These are phyloP conservation scores for Ophiodon elongatus DNA, from an alignment of 2,113 vertebrate species.

Conservation along the genomic window DNA sequence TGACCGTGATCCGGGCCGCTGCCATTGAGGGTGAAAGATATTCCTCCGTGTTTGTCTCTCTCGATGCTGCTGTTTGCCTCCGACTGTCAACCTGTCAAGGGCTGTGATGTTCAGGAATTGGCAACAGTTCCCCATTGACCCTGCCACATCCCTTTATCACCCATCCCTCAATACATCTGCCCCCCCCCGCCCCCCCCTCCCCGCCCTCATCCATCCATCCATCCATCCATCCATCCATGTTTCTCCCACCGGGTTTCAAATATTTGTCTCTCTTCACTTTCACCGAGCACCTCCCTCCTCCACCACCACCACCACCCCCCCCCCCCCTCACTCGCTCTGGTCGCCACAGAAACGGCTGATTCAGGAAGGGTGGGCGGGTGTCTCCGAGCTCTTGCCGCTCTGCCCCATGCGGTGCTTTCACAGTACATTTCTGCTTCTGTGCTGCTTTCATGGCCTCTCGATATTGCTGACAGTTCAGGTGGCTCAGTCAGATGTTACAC, in stretches of 20 bases:
- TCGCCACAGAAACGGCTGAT: conserved; percentile 85
- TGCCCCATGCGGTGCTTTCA: conserved; percentile 81
- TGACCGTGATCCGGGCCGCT: conserved; percentile 59
- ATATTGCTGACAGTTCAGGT: conserved; percentile 75
- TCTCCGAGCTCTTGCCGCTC: conserved; percentile 78
- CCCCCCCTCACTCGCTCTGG: conserved; percentile 44
- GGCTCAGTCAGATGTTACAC: conserved; percentile 72
- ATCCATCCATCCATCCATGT: conserved; percentile 42
- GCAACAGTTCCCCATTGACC: conserved; percentile 54
- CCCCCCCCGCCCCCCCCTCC: not conserved
- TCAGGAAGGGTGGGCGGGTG: conserved; percentile 82
- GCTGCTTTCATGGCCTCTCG: conserved; percentile 67
- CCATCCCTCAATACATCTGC: conserved; percentile 38
- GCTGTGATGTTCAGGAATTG: conserved; percentile 59
- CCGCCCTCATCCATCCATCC: conserved; percentile 8
- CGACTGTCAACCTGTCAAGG: conserved; percentile 66
- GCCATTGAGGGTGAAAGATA: conserved; percentile 57
- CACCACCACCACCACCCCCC: conserved; percentile 53
- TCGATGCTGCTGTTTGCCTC: conserved; percentile 58
- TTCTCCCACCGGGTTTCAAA: conserved; percentile 69
- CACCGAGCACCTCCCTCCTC: conserved; percentile 55
- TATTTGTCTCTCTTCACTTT: conserved; percentile 77
- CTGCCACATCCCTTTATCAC: conserved; percentile 55
- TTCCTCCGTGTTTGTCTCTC: conserved; percentile 48
- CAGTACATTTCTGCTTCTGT: conserved; percentile 78